Evolutionary conservation across 2,113 vertebrate genomes (phyloP).

Genomic region (Syrrhaptes paradoxus): DNA sequence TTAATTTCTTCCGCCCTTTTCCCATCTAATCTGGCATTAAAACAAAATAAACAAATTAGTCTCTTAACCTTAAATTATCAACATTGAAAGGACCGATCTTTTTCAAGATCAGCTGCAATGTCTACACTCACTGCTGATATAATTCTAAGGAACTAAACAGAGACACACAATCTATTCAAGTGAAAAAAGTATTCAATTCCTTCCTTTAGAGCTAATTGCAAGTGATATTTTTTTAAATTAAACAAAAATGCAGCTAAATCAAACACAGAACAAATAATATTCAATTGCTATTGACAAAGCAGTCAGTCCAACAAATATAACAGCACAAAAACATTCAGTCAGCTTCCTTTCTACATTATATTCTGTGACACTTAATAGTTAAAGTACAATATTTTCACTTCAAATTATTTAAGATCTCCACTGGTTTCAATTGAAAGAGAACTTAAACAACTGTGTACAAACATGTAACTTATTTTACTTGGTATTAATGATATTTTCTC

Average conservation of each 20-base stretch:
- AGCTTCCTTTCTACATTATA: background rate
- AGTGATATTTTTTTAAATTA: background rate
- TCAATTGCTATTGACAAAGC: background rate
- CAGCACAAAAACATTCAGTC: background rate
- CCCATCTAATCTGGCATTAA: background rate
- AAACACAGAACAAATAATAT: background rate
- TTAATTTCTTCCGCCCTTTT: background rate
- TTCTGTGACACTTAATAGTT: background rate
- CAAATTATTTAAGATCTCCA: background rate
- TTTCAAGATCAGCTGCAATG: background rate
- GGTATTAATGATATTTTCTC: background rate
- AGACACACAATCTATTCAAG: background rate
- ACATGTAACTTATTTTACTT: background rate
- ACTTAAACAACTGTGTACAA: background rate
- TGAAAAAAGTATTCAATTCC: background rate
- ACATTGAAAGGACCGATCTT: background rate
- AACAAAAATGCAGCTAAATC: background rate
- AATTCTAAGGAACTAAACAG: background rate
- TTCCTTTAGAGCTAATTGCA: background rate
- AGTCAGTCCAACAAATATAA: background rate
- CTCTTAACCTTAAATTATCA: background rate
- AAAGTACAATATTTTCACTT: background rate
- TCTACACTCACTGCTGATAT: background rate
- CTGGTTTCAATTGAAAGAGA: background rate
- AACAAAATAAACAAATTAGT: background rate